Conservation (phyloP, 2,797 vertebrate genomes). For the Dryobates pubescens region DNA sequence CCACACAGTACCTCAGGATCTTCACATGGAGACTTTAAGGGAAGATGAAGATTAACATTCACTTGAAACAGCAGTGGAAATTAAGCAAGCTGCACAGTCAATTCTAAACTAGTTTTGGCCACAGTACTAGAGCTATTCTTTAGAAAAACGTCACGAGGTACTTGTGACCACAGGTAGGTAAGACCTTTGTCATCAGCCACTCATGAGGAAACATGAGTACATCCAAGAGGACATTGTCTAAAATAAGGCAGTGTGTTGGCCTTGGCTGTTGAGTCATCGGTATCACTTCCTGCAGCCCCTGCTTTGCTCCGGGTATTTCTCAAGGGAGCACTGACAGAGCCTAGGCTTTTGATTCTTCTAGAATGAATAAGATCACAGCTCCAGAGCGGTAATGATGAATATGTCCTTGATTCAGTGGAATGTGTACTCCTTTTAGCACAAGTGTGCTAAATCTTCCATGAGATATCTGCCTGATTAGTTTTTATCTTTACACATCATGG, state of each 20-base stretch:
- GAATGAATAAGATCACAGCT: constrained; percentile 54
- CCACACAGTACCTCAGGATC: neutral
- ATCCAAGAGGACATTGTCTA: constrained; percentile 62
- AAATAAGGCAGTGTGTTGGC: constrained; percentile 64
- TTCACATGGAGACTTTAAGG: neutral
- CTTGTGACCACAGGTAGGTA: constrained; percentile 53
- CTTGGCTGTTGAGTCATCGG: constrained; percentile 56
- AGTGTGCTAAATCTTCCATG: constrained; percentile 57
- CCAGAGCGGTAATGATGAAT: constrained; percentile 29
- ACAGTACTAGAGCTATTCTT: neutral
- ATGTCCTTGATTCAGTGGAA: constrained; percentile 54
- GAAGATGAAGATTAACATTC: neutral
- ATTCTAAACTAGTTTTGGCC: neutral
- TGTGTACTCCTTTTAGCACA: constrained; percentile 27
- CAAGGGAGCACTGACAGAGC: constrained; percentile 55
- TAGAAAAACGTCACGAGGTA: constrained; percentile 46
- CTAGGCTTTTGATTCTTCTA: constrained; percentile 38
- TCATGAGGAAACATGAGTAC: constrained; percentile 67
- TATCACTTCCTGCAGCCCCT: constrained; percentile 70
- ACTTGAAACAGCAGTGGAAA: neutral
- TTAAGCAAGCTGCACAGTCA: neutral
- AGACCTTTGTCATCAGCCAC: constrained; percentile 68
- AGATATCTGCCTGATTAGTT: constrained; percentile 45
- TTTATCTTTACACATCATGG: neutral
- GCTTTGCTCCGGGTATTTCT: constrained; percentile 45